phyloP scores from a whole-genome alignment of 1,140 invertebrate genomes.

The Magallana ariakensis region DNA sequence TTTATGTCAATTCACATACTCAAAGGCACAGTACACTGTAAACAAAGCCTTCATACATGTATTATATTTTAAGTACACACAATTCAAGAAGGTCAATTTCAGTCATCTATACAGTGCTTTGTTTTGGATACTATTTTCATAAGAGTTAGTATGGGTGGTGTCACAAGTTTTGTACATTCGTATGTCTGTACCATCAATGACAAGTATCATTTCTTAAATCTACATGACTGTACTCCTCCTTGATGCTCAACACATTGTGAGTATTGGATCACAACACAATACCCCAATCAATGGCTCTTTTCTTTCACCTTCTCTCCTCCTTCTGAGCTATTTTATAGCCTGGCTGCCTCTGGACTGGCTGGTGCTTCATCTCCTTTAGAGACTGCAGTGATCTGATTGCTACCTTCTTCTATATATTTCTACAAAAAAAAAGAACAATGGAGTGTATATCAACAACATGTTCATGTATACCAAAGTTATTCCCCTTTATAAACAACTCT shows the following conservation, averaged over 20 bases:
- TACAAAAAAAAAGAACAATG: constrained; percentile 55
- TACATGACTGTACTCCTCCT: neutral
- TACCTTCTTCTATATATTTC: constrained; percentile 63
- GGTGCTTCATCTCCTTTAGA: constrained; percentile 49
- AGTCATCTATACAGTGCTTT: too few relatives aligned
- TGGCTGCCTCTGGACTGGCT: constrained; percentile 62
- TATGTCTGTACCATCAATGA: too few relatives aligned
- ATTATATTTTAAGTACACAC: too few relatives aligned
- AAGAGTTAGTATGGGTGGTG: too few relatives aligned
- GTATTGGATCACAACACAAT: neutral
- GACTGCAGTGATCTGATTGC: constrained; percentile 61
- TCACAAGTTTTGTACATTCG: too few relatives aligned
- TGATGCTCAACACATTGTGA: neutral
- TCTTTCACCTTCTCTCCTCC: neutral
- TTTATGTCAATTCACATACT: neutral
- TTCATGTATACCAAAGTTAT: neutral
- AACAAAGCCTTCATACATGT: too few relatives aligned
- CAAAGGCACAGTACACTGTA: too few relatives aligned
- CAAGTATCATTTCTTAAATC: too few relatives aligned
- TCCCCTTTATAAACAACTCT: too few relatives aligned
- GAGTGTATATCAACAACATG: neutral
- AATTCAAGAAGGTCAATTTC: too few relatives aligned
- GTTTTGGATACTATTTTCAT: too few relatives aligned
- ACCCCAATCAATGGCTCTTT: neutral
- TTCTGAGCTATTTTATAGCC: constrained; percentile 20